Conservation (phyloP, 2,797 vertebrate species). For the Neopelma chrysocephalum region DNA sequence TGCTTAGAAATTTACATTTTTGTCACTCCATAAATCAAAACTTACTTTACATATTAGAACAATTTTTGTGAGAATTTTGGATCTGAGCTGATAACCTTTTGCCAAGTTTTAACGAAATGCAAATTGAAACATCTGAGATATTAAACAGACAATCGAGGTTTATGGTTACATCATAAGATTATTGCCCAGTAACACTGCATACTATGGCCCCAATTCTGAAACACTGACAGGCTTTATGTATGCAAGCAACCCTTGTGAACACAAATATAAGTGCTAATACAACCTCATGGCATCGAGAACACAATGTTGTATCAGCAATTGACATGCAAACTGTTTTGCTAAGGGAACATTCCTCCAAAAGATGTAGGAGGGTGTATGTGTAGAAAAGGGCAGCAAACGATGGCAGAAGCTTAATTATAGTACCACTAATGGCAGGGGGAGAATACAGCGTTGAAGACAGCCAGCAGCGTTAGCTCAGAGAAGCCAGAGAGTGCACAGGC, state of each 20-base stretch:
- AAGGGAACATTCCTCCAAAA: conserved; percentile 58
- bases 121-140: conserved; percentile 85
- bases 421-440: conserved; percentile 29
- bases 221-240: conserved; percentile 31
- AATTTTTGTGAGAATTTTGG: conserved; percentile 78
- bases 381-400: conserved; percentile 48
- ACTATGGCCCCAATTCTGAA: conserved; percentile 43
- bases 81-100: conserved; percentile 81
- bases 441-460: not conserved
- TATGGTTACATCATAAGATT: conserved; percentile 75
- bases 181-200: conserved; percentile 67
- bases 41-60: conserved; percentile 84
- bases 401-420: conserved; percentile 58
- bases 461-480: not conserved
- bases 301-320: conserved; percentile 56
- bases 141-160: conserved; percentile 78
- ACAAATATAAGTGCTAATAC: conserved; percentile 43
- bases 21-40: conserved; percentile 86
- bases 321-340: conserved; percentile 64
- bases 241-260: conserved; percentile 53
- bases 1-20: conserved; percentile 82
- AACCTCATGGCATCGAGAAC: conserved; percentile 56
- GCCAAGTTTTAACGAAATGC: conserved; percentile 83
- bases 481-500: not conserved
- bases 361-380: conserved; percentile 51